phyloP scores from a whole-genome alignment of 2,888 invertebrate species.

The Hirtodrosophila cameraria region DNA sequence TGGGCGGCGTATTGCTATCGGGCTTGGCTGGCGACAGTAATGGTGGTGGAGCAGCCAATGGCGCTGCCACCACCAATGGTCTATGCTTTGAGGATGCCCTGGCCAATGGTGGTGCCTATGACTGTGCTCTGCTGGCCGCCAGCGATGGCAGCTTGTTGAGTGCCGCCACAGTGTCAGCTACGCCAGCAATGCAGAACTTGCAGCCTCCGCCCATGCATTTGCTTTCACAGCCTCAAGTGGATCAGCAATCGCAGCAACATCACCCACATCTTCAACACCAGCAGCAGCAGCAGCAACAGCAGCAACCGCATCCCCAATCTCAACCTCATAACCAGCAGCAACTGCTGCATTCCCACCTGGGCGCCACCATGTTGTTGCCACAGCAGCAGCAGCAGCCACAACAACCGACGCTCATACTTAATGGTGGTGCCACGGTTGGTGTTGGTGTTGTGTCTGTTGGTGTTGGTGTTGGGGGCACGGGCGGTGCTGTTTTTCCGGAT shows the following conservation, averaged over 20 bases:
- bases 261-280: conserved; percentile 44
- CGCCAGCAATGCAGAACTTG: conserved; percentile 71
- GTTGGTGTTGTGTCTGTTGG: conserved; percentile 36
- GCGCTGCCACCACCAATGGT: conserved; percentile 38
- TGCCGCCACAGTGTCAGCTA: conserved; percentile 64
- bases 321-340: conserved; percentile 55
- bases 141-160: conserved; percentile 61
- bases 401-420: conserved; percentile 68
- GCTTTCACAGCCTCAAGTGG: conserved; percentile 62
- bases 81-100: conserved; percentile 75
- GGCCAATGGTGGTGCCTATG: conserved; percentile 69
- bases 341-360: conserved; percentile 61
- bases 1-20: conserved; percentile 65
- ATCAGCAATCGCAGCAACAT: conserved; percentile 54
- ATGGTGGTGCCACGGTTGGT: conserved; percentile 47
- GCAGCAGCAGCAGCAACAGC: conserved; percentile 58
- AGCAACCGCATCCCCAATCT: conserved; percentile 54
- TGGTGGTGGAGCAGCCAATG: conserved; percentile 30
- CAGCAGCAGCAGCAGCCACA: conserved; percentile 51
- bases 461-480: conserved; percentile 8
- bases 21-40: conserved; percentile 48
- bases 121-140: conserved; percentile 80
- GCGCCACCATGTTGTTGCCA: conserved; percentile 59
- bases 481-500: conserved; percentile 66
- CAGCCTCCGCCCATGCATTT: conserved; percentile 75